These are phyloP conservation scores for Ylistrum balloti DNA, from an alignment of 1,140 invertebrate species.

Conservation along the genomic window DNA sequence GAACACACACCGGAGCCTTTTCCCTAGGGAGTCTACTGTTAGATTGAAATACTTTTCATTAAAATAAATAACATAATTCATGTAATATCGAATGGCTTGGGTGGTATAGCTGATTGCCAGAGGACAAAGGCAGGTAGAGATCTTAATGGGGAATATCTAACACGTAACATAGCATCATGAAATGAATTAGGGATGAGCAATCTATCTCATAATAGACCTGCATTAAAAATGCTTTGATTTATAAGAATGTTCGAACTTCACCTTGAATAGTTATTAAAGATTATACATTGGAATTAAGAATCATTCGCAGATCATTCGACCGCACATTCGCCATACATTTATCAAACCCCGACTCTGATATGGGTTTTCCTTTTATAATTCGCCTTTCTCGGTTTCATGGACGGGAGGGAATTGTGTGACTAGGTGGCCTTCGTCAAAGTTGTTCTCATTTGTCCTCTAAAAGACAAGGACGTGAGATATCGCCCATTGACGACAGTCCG, in stretches of 20 bases:
- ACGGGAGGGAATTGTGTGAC: neutral
- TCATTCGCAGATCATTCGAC: too few species aligned
- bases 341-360: neutral
- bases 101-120: neutral
- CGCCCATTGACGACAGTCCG: neutral
- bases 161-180: neutral
- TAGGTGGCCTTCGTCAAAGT: conserved; percentile 5
- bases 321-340: too few species aligned
- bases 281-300: too few species aligned
- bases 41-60: conserved; percentile 26
- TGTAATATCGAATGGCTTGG: conserved; percentile 1
- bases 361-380: neutral
- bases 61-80: conserved; percentile 40
- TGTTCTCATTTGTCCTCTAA: neutral
- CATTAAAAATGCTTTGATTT: too few species aligned
- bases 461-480: neutral
- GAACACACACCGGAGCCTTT: neutral
- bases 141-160: neutral
- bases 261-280: too few species aligned
- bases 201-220: neutral
- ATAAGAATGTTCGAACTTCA: too few species aligned
- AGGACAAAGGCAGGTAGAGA: neutral
- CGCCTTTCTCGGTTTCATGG: neutral
- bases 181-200: neutral
- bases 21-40: neutral